Base-by-base conservation (phyloP, 2,888 invertebrate species). In the Agonopterix subpropinquella region DNA sequence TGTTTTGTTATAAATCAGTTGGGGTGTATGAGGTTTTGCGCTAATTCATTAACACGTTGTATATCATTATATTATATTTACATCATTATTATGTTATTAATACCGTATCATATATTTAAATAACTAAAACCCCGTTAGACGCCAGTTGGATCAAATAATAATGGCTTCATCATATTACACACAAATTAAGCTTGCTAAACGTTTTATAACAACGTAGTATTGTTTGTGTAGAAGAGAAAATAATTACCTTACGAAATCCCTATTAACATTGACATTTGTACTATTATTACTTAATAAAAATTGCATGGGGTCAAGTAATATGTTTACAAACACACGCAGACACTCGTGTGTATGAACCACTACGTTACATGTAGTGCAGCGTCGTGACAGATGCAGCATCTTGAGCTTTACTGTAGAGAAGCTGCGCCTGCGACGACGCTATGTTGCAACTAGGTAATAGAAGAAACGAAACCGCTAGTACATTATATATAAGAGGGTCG, bases 361-460 rank as follows among this genome's bases (percentile, higher is more conserved):
- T 28, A 2, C 48, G 54, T 49, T 45, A 37, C 39, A 44, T 46
- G 49, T 36, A 11, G 49, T 36, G 46, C 52, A 47, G 44, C 45
- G 41, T 49, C 52, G 55, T 53, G 64, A 58, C 53, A 59, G 62
- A 67, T 62, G 65, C 51, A 18, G 39, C 15, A 39, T n/a, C 39
- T 39, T 10, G n/a, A 39, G 41, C 41, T 45, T 42, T 44, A 42
- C 47, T 48, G 55, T 44, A 48, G 2, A 41, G 42, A 11, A 13
- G 28, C 62, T 62, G 61, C 62, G 65, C 63, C 69, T 67, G 64
- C 66, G 58, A 58, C 60, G 61, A 50, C 45, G 62, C n/a, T n/a
- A n/a, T 86, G 82, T 80, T 80, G 87, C 77, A 87, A 87, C 69
- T 61, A 57, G 52, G 73, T 73, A 76, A 77, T 80, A 80, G 80